Conservation (phyloP, 2,113 vertebrate species). For the Glaucidium brasilianum region DNA sequence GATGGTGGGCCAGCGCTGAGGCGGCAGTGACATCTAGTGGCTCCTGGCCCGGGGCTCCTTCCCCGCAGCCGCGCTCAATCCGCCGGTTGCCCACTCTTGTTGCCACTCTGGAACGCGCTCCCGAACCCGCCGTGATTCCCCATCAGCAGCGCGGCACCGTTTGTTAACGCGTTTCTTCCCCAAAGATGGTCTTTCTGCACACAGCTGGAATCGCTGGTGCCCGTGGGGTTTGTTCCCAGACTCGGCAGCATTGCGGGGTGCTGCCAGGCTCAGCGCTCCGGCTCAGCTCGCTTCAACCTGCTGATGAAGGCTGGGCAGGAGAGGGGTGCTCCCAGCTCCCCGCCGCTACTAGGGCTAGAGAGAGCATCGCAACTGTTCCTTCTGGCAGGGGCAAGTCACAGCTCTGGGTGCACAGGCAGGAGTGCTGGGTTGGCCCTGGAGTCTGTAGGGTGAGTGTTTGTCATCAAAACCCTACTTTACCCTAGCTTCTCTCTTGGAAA, state of each 20-base stretch:
- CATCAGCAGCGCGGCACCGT: fast-evolving
- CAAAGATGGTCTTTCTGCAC: not conserved
- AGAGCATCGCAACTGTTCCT: not conserved
- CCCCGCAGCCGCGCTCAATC: not conserved
- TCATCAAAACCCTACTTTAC: not conserved
- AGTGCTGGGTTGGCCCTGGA: not conserved
- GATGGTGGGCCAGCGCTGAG: not conserved
- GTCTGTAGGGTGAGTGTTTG: not conserved
- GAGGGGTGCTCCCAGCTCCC: not conserved
- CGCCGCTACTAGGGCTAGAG: fast-evolving
- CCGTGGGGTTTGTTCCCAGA: not conserved
- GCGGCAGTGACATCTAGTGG: constrained; percentile 70
- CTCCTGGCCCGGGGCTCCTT: not conserved
- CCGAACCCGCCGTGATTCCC: not conserved
- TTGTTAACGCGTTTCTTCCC: too few relatives aligned
- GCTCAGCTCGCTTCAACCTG: not conserved
- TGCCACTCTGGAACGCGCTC: not conserved
- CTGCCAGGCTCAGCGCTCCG: not conserved
- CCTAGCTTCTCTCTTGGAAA: not conserved
- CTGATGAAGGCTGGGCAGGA: fast-evolving
- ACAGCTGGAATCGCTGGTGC: fast-evolving
- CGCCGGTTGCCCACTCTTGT: not conserved
- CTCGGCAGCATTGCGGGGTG: fast-evolving
- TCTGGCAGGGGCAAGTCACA: fast-evolving
- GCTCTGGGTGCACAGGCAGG: not conserved